phyloP scores from a whole-genome alignment of 2,113 vertebrate species.

The Prunella fulvescens region DNA sequence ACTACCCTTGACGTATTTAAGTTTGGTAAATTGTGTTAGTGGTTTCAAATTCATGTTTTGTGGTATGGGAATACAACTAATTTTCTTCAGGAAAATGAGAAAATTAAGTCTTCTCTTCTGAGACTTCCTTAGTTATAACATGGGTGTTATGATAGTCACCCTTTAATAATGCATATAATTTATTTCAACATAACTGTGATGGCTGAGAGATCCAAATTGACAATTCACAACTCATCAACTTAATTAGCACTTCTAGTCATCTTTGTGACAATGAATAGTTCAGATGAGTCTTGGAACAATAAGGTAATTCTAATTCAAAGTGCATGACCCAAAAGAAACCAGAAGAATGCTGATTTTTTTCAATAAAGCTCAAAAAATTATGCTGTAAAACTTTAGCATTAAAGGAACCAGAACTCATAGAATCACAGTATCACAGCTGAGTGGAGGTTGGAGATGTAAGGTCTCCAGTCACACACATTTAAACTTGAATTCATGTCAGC shows the following conservation, averaged over 20 bases:
- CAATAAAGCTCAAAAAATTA: not conserved
- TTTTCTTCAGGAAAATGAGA: conserved; percentile 64
- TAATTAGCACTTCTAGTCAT: conserved; percentile 24
- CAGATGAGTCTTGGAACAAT: not conserved
- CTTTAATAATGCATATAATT: conserved; percentile 47
- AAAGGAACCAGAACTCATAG: not conserved
- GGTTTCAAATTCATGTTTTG: conserved; percentile 51
- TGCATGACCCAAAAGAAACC: not conserved
- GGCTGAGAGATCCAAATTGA: not conserved
- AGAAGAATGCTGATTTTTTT: not conserved
- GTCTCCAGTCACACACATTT: not conserved
- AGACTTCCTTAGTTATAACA: conserved; percentile 32
- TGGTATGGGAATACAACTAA: conserved; percentile 42
- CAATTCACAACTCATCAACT: not conserved
- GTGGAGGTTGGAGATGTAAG: not conserved
- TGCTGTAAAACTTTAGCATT: not conserved
- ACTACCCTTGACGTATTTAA: not conserved
- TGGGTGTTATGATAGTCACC: not conserved
- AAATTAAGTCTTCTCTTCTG: conserved; percentile 49
- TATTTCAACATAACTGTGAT: conserved; percentile 6
- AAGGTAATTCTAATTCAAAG: conserved; percentile 9
- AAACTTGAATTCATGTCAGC: not conserved
- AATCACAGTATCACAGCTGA: not conserved
- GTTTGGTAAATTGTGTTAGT: conserved; percentile 15
- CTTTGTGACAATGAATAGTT: not conserved